Conservation (phyloP, 2,797 vertebrate species). For the Manis javanica region DNA sequence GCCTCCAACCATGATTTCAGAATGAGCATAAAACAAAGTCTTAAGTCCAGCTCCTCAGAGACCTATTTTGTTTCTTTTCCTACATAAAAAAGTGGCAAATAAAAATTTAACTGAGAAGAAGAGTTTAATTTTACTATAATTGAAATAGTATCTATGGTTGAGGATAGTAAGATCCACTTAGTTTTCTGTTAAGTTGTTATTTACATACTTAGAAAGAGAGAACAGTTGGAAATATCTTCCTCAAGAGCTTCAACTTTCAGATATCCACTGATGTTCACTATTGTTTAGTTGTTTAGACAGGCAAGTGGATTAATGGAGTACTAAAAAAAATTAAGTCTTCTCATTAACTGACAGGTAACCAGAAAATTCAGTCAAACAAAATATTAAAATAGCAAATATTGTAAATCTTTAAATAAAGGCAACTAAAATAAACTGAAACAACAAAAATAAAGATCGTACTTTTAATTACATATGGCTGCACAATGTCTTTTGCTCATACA, state of each 20-base stretch:
- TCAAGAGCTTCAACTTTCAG: conserved; percentile 46
- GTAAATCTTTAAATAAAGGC: not conserved
- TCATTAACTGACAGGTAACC: conserved; percentile 23
- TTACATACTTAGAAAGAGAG: conserved; percentile 19
- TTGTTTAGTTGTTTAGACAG: not conserved
- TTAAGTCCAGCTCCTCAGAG: not conserved
- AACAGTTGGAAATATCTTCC: not conserved
- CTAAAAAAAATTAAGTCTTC: not conserved
- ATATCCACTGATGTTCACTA: not conserved
- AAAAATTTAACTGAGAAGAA: not conserved
- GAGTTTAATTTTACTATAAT: conserved; percentile 41
- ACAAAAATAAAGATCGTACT: not conserved
- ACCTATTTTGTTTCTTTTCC: not conserved
- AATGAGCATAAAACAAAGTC: conserved; percentile 19
- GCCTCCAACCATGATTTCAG: not conserved
- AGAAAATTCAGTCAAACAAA: conserved; percentile 33
- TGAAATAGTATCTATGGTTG: not conserved
- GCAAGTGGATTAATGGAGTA: not conserved
- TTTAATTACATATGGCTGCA: not conserved
- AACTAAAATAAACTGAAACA: conserved; percentile 35
- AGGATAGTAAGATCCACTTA: not conserved
- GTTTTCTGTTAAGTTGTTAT: not conserved
- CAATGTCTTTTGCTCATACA: not conserved
- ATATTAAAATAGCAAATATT: not conserved
- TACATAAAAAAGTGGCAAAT: not conserved